Percentiles rank a stretch among this genome's conserved stretches.
Evolutionary conservation across 2,797 vertebrate species (phyloP).

Genomic region (Oreochromis grahami): DNA sequence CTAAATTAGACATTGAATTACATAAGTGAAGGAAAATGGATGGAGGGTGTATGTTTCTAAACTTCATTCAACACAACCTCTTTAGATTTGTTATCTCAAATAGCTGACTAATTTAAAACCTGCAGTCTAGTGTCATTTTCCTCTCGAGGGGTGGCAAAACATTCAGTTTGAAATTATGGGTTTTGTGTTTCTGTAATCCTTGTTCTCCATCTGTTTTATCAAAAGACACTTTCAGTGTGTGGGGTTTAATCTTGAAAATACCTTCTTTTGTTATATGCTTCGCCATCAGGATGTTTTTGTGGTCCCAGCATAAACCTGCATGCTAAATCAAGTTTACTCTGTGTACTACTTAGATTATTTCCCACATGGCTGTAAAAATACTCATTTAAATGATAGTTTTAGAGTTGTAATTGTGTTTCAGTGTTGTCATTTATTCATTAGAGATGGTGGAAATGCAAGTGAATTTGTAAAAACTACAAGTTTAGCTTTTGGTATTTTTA

Average conservation of each 20-base stretch:
- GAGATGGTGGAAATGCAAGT: neutral
- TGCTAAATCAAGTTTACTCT: neutral
- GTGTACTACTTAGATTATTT: neutral
- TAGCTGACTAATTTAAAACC: neutral
- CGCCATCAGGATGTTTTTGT: neutral
- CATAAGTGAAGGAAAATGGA: neutral
- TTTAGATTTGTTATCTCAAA: neutral
- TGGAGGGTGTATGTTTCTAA: neutral
- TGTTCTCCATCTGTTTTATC: neutral
- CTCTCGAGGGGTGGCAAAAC: neutral
- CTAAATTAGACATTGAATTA: neutral
- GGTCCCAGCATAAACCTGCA: too few relatives aligned
- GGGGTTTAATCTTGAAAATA: neutral
- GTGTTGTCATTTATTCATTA: neutral
- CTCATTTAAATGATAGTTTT: rapidly evolving
- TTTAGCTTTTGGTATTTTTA: neutral
- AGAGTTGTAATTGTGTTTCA: neutral
- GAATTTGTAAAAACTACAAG: neutral
- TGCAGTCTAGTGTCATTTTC: neutral
- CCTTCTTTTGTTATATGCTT: neutral
- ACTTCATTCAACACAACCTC: neutral
- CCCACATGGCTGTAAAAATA: neutral
- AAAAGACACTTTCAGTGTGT: neutral
- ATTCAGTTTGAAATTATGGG: neutral
- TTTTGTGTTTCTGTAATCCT: neutral